Conservation (phyloP, 2,113 vertebrate genomes). For the Zosterops hypoxanthus region DNA sequence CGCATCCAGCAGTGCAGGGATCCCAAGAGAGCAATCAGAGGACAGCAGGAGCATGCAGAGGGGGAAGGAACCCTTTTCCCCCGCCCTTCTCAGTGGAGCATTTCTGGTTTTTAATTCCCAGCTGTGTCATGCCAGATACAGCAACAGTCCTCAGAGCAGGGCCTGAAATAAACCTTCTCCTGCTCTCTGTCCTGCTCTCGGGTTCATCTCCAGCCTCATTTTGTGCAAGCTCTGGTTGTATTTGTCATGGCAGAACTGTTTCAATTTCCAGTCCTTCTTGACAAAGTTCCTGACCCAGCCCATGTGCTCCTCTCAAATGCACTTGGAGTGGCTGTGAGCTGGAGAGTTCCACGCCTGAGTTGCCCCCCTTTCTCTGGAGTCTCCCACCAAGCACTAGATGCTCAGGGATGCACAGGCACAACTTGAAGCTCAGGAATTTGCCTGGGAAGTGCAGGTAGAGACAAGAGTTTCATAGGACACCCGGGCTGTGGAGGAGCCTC, state of each 20-base stretch:
- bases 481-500: not conserved
- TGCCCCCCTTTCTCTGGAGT: not conserved
- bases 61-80: not conserved
- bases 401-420: not conserved
- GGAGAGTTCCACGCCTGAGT: not conserved
- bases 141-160: not conserved
- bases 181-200: not conserved
- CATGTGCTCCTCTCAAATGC: not conserved
- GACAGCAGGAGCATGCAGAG: not conserved
- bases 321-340: not conserved
- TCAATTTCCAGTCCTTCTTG: not conserved
- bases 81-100: not conserved
- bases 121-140: not conserved
- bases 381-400: not conserved
- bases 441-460: not conserved
- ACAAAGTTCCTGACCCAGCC: not conserved
- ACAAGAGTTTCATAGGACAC: fast-evolving
- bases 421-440: not conserved
- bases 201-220: not conserved
- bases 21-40: not conserved
- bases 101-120: not conserved
- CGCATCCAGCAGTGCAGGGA: not conserved
- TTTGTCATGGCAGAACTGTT: not conserved
- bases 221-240: not conserved
- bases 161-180: not conserved